Conservation (phyloP, 1,140 invertebrate species). For the Diprion similis region DNA sequence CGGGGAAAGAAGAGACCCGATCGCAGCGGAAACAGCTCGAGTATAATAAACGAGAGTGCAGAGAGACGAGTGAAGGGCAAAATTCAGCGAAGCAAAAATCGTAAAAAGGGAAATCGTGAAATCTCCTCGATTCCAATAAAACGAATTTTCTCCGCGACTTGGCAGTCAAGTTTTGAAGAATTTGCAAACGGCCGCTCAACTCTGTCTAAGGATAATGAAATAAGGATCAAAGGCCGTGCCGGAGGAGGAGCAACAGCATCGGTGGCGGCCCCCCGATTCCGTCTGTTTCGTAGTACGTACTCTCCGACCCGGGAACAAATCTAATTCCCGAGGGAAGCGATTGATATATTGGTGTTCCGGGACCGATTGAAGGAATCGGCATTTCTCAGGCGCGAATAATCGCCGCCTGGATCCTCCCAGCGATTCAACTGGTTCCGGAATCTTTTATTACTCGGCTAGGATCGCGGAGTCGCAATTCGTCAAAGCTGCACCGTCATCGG, state of each 20-base stretch:
- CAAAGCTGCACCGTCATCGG: too few relatives aligned
- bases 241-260: constrained; percentile 5
- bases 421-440: too few relatives aligned
- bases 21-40: neutral
- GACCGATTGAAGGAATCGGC: neutral
- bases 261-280: neutral
- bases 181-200: constrained; percentile 53
- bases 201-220: constrained; percentile 53
- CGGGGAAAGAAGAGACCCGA: neutral
- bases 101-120: neutral
- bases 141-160: constrained; percentile 54
- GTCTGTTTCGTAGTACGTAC: neutral
- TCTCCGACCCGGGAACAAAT: constrained; percentile 2
- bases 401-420: too few relatives aligned
- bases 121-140: constrained; percentile 51
- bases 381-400: neutral
- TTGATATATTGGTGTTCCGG: constrained; percentile 8
- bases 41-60: neutral
- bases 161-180: constrained; percentile 50
- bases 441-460: too few relatives aligned
- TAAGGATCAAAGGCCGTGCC: constrained; percentile 59
- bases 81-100: constrained; percentile 1
- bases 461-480: too few relatives aligned
- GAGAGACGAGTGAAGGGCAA: neutral
- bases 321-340: constrained; percentile 14